Conservation (phyloP, 2,888 invertebrate species). For the Polymixis flavicincta region DNA sequence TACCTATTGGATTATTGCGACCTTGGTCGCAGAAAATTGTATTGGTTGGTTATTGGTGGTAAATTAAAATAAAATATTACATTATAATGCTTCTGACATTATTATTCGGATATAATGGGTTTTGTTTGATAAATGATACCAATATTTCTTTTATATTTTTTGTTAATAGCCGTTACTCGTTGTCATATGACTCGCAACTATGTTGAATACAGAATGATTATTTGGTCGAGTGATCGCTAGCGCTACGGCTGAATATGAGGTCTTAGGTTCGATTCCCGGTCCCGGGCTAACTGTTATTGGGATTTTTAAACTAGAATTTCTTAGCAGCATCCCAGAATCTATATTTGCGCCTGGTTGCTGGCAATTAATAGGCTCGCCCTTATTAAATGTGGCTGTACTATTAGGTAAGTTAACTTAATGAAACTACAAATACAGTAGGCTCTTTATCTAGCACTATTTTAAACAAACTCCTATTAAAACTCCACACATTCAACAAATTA, state of each 20-base stretch:
- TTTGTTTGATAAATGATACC: background rate
- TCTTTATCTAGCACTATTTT: background rate
- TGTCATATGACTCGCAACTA: too few relatives aligned
- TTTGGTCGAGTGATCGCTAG: background rate
- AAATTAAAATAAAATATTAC: slow-evolving; percentile 1
- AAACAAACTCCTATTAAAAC: slow-evolving; percentile 17
- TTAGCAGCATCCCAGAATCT: background rate
- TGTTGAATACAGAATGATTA: background rate
- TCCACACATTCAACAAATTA: slow-evolving; percentile 17
- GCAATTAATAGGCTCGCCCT: background rate
- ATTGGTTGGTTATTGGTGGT: background rate
- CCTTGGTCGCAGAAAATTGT: slow-evolving; percentile 1
- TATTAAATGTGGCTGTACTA: background rate
- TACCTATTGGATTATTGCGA: background rate
- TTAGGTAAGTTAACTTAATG: background rate
- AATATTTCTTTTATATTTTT: background rate
- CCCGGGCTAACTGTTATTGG: background rate
- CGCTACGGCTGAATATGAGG: background rate
- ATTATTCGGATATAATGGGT: background rate
- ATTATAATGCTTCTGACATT: background rate
- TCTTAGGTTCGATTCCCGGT: background rate
- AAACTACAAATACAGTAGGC: background rate
- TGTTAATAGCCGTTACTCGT: background rate
- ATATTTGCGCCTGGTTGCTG: background rate
- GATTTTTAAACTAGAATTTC: background rate